Evolutionary conservation across 2,888 invertebrate species (phyloP).

Genomic region (Lasius platythorax): DNA sequence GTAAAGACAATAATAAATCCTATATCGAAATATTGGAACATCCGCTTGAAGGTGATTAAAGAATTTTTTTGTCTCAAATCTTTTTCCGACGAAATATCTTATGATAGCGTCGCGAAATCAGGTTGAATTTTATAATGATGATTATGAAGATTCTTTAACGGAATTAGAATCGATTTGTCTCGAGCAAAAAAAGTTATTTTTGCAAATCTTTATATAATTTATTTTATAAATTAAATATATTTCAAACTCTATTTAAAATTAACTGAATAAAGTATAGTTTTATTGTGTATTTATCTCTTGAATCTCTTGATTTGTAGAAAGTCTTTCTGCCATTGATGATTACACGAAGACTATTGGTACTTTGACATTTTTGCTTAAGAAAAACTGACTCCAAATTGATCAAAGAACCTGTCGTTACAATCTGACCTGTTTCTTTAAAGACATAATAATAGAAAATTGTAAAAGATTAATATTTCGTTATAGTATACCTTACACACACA

Average conservation of each 20-base stretch:
- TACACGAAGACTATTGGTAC: constrained; percentile 22
- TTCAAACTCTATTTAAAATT: neutral
- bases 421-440: neutral
- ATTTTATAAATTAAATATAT: neutral
- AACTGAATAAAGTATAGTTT: constrained; percentile 1
- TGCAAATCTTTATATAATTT: constrained; percentile 1
- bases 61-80: neutral
- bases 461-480: neutral
- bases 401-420: constrained; percentile 11
- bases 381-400: neutral
- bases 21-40: constrained; percentile 1
- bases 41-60: neutral
- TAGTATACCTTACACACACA: neutral
- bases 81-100: neutral
- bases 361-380: constrained; percentile 5
- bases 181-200: neutral
- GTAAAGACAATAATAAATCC: constrained; percentile 20
- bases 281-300: neutral
- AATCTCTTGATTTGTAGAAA: neutral
- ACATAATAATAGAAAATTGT: neutral
- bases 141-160: neutral
- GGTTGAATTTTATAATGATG: neutral
- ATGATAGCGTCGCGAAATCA: neutral
- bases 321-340: neutral
- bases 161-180: neutral